Percentiles rank a stretch among this genome's conserved stretches.
phyloP scores from a whole-genome alignment of 2,888 invertebrate genomes.

The Dichetophora obliterata region DNA sequence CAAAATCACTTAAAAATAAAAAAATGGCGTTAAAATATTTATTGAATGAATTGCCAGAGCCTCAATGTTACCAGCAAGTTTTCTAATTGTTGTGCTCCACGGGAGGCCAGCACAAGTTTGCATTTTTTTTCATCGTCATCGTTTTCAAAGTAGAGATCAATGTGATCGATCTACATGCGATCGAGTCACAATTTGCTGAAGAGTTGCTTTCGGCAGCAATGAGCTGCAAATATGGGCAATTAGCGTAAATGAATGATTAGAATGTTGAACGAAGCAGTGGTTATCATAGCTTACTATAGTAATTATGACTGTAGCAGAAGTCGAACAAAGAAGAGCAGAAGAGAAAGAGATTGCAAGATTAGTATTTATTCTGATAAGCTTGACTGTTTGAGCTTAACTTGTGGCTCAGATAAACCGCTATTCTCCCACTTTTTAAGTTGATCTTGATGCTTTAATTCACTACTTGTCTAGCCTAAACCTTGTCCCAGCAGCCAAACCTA shows the following conservation, averaged over 20 bases:
- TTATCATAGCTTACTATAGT: neutral
- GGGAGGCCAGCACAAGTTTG: neutral
- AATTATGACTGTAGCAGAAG: neutral
- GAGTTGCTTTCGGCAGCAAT: neutral
- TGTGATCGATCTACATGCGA: neutral
- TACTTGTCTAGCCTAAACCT: neutral
- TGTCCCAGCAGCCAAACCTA: neutral
- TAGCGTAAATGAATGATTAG: slow-evolving; percentile 17
- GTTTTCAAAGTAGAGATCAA: neutral
- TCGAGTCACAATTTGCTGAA: neutral
- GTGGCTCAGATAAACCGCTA: neutral
- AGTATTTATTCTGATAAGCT: neutral
- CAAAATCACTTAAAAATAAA: neutral
- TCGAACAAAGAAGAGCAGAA: neutral
- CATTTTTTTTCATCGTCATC: neutral
- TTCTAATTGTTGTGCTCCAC: neutral
- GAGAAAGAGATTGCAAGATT: neutral
- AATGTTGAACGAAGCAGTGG: neutral
- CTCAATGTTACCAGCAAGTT: neutral
- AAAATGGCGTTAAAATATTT: neutral
- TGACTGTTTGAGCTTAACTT: neutral
- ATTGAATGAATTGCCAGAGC: neutral
- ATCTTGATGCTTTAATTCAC: neutral
- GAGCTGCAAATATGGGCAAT: neutral
- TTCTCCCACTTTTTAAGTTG: neutral